These are phyloP conservation scores for Orchestes rusci DNA, from an alignment of 2,888 invertebrate genomes.

Conservation along the genomic window DNA sequence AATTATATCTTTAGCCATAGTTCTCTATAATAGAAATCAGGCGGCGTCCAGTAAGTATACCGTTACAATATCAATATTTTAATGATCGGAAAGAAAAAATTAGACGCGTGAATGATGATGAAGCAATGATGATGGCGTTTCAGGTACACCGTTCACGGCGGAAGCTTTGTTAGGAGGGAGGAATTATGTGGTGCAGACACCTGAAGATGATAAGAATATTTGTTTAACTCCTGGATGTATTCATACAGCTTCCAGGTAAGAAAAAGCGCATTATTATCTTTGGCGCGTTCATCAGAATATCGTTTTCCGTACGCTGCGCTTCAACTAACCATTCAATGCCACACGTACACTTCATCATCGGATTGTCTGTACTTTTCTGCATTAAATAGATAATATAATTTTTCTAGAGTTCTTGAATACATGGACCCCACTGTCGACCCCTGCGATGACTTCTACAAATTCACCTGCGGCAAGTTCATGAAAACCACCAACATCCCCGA, in stretches of 20 bases:
- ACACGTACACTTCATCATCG: too few relatives aligned
- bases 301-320: conserved; percentile 2
- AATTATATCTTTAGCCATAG: conserved; percentile 54
- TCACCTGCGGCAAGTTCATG: conserved; percentile 70
- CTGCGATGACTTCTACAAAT: conserved; percentile 77
- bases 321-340: not conserved
- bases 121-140: too few relatives aligned
- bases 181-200: conserved; percentile 28
- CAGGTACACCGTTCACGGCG: conserved; percentile 34
- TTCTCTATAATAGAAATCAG: conserved; percentile 40
- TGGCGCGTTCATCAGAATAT: too few relatives aligned
- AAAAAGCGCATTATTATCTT: not conserved
- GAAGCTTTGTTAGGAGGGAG: conserved; percentile 34
- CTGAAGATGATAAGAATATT: conserved; percentile 41
- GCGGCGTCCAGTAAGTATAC: conserved; percentile 34
- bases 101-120: too few relatives aligned
- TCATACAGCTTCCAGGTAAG: conserved; percentile 59
- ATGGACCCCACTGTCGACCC: conserved; percentile 68
- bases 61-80: too few relatives aligned
- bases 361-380: not conserved
- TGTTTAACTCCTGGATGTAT: conserved; percentile 75
- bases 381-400: not conserved
- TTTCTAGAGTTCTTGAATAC: conserved; percentile 53
- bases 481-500: conserved; percentile 68
- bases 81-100: too few relatives aligned